These are phyloP conservation scores for Drosophila miranda DNA, from an alignment of 1,140 invertebrate species.

Conservation along the genomic window DNA sequence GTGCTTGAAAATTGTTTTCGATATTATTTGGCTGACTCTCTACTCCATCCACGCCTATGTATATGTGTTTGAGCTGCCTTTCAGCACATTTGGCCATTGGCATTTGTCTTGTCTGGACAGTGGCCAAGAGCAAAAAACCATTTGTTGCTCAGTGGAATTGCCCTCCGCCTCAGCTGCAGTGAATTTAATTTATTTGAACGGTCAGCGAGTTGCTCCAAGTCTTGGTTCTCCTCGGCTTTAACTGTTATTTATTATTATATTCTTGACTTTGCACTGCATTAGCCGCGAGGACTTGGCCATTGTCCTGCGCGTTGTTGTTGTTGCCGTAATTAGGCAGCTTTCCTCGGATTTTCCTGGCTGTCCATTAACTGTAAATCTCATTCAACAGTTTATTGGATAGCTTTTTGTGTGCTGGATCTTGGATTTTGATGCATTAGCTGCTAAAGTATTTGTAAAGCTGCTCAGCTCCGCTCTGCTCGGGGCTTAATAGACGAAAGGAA, in stretches of 20 bases:
- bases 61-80: conserved; percentile 54
- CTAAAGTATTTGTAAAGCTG: conserved; percentile 22
- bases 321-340: conserved; percentile 70
- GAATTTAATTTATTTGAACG: conserved; percentile 76
- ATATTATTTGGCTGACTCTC: conserved; percentile 65
- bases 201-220: conserved; percentile 30
- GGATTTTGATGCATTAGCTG: conserved; percentile 65
- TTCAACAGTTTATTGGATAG: conserved; percentile 57
- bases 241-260: conserved; percentile 78
- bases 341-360: conserved; percentile 28
- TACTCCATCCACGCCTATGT: background rate
- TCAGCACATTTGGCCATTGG: conserved; percentile 76
- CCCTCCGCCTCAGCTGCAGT: conserved; percentile 63
- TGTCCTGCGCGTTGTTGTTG: conserved; percentile 52
- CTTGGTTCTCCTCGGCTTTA: conserved; percentile 40
- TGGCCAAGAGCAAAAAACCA: conserved; percentile 67
- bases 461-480: conserved; percentile 6
- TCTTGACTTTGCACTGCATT: conserved; percentile 76
- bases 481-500: conserved; percentile 12
- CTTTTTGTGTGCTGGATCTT: conserved; percentile 25
- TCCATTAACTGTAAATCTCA: conserved; percentile 44
- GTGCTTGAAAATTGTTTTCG: conserved; percentile 82
- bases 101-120: conserved; percentile 76
- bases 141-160: conserved; percentile 60
- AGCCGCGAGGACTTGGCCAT: conserved; percentile 25